phyloP scores from a whole-genome alignment of 2,113 vertebrate species.

The Phyllostomus hastatus region DNA sequence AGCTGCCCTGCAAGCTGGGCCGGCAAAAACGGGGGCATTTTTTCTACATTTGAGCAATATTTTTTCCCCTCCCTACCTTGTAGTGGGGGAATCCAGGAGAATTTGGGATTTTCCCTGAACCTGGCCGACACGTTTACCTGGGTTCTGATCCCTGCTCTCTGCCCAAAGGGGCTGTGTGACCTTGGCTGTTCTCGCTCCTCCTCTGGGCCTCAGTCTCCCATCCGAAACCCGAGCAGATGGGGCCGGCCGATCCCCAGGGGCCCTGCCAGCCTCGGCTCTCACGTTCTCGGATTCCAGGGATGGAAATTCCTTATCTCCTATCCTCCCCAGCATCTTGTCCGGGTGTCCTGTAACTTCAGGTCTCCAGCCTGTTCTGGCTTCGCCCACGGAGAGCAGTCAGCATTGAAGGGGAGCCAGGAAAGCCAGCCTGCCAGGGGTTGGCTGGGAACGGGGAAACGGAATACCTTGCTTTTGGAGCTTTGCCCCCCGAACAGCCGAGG shows the following conservation, averaged over 20 bases:
- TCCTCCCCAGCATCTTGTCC: neutral
- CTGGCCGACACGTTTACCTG: neutral
- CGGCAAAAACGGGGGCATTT: neutral
- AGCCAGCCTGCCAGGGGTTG: neutral
- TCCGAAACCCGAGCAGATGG: slow-evolving; percentile 33
- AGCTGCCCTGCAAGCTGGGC: neutral
- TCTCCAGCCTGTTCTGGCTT: neutral
- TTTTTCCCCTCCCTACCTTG: rapidly evolving
- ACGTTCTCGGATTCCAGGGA: slow-evolving; percentile 18
- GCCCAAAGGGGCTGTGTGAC: neutral
- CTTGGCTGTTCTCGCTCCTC: neutral
- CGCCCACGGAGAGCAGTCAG: neutral
- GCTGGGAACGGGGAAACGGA: neutral
- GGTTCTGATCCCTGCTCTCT: neutral
- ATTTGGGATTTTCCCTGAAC: neutral
- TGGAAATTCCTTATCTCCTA: slow-evolving; percentile 66
- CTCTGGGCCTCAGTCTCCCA: neutral
- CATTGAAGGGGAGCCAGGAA: neutral
- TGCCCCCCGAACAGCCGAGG: neutral
- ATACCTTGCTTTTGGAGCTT: neutral
- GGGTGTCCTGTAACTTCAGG: slow-evolving; percentile 25
- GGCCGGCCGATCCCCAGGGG: neutral
- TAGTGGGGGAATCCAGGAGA: neutral
- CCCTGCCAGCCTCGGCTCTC: neutral
- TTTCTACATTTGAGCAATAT: neutral